Base-by-base conservation (phyloP, 2,113 vertebrate genomes). In the Jacana jacana region DNA sequence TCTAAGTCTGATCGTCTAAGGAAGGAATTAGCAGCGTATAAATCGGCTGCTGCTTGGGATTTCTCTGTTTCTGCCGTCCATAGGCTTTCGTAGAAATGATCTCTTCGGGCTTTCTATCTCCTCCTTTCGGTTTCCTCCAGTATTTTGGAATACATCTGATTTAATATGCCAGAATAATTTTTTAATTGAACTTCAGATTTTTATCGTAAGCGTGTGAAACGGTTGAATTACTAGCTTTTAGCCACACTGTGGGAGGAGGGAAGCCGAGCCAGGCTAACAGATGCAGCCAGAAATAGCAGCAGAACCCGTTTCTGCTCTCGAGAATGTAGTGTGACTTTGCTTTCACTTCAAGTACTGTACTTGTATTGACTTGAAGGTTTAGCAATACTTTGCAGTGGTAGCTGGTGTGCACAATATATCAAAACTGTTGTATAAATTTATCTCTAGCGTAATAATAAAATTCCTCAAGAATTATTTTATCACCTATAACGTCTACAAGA, bases 1-100 rank as follows among this genome's bases (percentile, higher is more conserved):
- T 44, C 93, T 91, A n/a, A 96, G 96, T 93, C 95, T 54, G 95
- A 96, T 93, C n/a, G 93, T 93, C 84, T 52, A 83, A 96, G 95
- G 87, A 90, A 77, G 93, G 88, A 96, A 94, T 82, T 63, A 54
- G 81, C 78, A 81, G 97, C 8, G 96, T 94, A 84, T 94, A 97
- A 97, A 97, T 97, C 52, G 87, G 81, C 88, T 13, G 69, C 17
- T 69, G 86, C 46, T 37, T 44, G 81, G 25, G 88, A 66, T 63
- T 83, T 86, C 42, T 86, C 81, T 71, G 37, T 58, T 78, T 72
- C 93, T 94, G 65, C 86, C 79, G 4, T 17, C 46, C 61, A 51
- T 35, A 49, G 54, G 35, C 83, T 6, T 6, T 70, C 79, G 52
- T 51, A 31, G 3, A n/a, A 77, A 68, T 10, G 69, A 39, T 37